Percentiles rank a stretch among this genome's conserved stretches.
These are phyloP conservation scores for Aricia artaxerxes DNA, from an alignment of 2,888 invertebrate genomes.

Conservation along the genomic window DNA sequence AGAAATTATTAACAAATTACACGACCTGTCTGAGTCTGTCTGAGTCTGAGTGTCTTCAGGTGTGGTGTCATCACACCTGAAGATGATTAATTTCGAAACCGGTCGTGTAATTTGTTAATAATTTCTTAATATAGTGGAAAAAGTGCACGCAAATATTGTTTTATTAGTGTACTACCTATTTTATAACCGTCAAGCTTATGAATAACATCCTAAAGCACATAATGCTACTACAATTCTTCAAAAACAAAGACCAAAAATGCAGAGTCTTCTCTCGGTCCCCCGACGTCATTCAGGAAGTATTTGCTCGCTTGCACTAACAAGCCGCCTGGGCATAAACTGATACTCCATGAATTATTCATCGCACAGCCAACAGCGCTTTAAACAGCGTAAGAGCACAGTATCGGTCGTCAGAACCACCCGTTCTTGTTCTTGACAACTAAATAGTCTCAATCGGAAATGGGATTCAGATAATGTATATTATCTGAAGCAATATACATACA, in stretches of 20 bases:
- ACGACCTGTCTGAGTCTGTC: too few relatives aligned
- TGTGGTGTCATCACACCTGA: too few relatives aligned
- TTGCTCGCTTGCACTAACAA: slow-evolving; percentile 11
- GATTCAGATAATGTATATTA: not conserved
- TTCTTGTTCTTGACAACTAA: not conserved
- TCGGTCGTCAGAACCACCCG: not conserved
- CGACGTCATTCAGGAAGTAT: not conserved
- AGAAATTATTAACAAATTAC: too few relatives aligned
- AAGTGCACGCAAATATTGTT: too few relatives aligned
- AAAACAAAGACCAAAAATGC: not conserved
- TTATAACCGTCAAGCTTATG: not conserved
- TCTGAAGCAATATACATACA: too few relatives aligned
- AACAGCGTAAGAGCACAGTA: not conserved
- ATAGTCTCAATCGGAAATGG: not conserved
- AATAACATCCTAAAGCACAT: too few relatives aligned
- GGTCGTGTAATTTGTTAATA: too few relatives aligned
- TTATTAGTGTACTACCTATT: too few relatives aligned
- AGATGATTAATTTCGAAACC: too few relatives aligned
- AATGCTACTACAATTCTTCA: not conserved
- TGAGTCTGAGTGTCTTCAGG: too few relatives aligned
- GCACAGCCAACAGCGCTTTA: not conserved
- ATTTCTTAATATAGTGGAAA: too few relatives aligned
- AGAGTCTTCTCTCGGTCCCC: not conserved
- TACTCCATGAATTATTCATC: slow-evolving; percentile 6
- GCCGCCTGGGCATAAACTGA: slow-evolving; percentile 13